Conservation (phyloP, 2,797 vertebrate species). For the Chaunax sp. region DNA sequence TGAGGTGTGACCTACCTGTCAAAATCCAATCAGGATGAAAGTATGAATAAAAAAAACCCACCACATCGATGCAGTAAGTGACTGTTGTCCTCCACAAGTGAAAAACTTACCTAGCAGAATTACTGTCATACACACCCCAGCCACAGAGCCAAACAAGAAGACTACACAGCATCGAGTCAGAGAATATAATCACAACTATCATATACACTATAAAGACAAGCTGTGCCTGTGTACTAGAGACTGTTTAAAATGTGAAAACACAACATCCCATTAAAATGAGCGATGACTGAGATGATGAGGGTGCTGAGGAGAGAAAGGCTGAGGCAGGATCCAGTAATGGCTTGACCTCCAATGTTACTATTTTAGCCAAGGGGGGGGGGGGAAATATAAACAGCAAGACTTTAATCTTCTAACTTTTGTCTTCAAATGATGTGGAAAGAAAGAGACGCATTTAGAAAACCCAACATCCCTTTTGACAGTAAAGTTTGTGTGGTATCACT, state of each 20-base stretch:
- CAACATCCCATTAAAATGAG: constrained; percentile 24
- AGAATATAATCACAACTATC: constrained; percentile 26
- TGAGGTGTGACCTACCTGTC: constrained; percentile 62
- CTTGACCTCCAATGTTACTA: background rate
- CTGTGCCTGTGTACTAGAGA: constrained; percentile 17
- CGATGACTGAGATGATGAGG: constrained; percentile 10
- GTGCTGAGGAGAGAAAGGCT: background rate
- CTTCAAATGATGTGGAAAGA: constrained; percentile 15
- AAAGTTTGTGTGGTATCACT: constrained; percentile 8
- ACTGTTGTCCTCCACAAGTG: constrained; percentile 51
- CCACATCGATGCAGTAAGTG: constrained; percentile 46
- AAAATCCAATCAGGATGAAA: constrained; percentile 65
- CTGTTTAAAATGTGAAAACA: constrained; percentile 25
- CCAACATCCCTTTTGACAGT: constrained; percentile 21
- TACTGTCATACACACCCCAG: constrained; percentile 53
- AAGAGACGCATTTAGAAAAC: background rate
- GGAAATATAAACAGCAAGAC: background rate
- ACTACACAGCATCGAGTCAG: constrained; percentile 40
- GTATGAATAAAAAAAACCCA: constrained; percentile 45
- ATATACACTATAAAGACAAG: constrained; percentile 9
- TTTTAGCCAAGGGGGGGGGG: constrained; percentile 14
- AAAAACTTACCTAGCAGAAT: constrained; percentile 54
- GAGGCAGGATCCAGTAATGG: constrained; percentile 11
- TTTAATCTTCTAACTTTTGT: background rate
- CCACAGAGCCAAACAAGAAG: constrained; percentile 44